Evolutionary conservation across 1,140 invertebrate species (phyloP), one percentile per base, ranked within the genome.

Genomic region (Eriocheir sinensis): DNA sequence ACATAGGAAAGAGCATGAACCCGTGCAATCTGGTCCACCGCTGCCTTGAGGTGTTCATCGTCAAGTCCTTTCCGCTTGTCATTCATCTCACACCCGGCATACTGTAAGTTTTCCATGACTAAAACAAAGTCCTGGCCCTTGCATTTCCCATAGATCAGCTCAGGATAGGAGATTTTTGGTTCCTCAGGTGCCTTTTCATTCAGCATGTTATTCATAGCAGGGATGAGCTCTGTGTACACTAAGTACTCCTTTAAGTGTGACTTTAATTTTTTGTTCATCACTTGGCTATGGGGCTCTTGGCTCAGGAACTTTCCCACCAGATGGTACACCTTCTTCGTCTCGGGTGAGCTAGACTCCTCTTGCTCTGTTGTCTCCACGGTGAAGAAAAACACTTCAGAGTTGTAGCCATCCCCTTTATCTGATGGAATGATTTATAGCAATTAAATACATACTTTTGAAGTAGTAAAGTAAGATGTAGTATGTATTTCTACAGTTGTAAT

Each of bases 51-150:
- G 6, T 94, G 93, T 9, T 88, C 34, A 21, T 34, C 30, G 12
- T 94, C 60, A 30, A 94, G 40, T 2, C 93, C 93, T 34, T 89
- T 81, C 17, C 60, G 27, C 17, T 94, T 94, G 93, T 94, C 86
- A 30, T 90, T 72, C 4, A 27, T 81, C 0, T 36, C 32, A 30
- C 90, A 94, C n/a, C 93, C 93, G 32, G 9, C 4, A 30, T 38
- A 0, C 34, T 79, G 38, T 21, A 94, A 3, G 36, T 94, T 89
- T 36, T 94, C 60, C 93, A 94, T 94, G 17, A 94, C 48, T 48
- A 94, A 79, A 6, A 90, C 38, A 44, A 44, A 89, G 4, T 89
- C 88, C 8, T 40, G 80, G 0, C 36, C 48, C 27, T 53, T 41
- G 34, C 41, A 44, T 8, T 79, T 81, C 0, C 86, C 93, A 36